These are phyloP conservation scores for Cephalopachus bancanus DNA, from an alignment of 2,797 vertebrate genomes.

Conservation along the genomic window DNA sequence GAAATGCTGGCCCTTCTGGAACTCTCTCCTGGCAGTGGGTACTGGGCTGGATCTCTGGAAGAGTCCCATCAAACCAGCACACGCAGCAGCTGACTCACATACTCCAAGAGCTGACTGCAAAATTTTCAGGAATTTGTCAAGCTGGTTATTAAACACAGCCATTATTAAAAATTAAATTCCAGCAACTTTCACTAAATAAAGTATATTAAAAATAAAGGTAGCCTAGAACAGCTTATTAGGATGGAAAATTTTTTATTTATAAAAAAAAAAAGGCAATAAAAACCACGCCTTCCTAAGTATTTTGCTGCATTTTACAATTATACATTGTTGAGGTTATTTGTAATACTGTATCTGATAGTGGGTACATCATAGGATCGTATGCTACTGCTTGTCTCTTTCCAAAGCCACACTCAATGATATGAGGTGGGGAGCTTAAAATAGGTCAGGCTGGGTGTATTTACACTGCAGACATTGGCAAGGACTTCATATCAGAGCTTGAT, in stretches of 20 bases:
- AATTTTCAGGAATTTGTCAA: background rate
- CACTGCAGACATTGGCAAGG: background rate
- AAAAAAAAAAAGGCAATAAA: conserved; percentile 4
- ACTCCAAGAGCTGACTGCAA: background rate
- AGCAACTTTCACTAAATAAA: conserved; percentile 5
- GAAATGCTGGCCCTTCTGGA: background rate
- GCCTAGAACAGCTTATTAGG: background rate
- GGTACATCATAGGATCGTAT: background rate
- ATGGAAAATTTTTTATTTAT: background rate
- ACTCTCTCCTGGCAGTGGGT: too few relatives aligned
- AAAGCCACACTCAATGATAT: background rate
- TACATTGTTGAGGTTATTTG: background rate
- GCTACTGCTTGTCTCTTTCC: background rate
- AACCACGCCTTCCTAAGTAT: background rate
- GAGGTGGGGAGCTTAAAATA: background rate
- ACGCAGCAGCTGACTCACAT: too few relatives aligned
- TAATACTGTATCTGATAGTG: background rate
- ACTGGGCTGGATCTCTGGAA: background rate
- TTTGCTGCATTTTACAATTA: background rate
- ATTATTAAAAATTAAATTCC: conserved; percentile 50
- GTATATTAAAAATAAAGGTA: background rate
- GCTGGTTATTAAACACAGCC: background rate
- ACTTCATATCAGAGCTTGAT: background rate
- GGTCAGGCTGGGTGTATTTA: background rate
- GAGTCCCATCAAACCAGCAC: background rate